Conservation (phyloP, 2,797 vertebrate species). For the Columba guinea region DNA sequence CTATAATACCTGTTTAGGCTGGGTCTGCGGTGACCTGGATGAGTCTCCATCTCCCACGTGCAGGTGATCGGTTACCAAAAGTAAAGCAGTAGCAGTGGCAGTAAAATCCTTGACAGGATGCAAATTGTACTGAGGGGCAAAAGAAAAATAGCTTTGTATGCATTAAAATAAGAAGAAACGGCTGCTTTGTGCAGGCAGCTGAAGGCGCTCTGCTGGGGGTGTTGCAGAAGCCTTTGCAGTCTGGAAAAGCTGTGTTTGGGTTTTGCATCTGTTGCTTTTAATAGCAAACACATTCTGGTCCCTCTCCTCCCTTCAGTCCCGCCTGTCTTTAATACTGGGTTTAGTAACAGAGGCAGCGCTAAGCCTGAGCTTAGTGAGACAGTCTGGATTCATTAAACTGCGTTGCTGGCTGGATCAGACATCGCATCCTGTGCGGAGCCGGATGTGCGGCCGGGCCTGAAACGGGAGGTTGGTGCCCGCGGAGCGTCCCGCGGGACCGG, state of each 20-base stretch:
- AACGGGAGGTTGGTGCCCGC: too few species aligned
- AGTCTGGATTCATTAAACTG: not conserved
- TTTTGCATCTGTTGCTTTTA: slow-evolving; percentile 36
- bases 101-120: slow-evolving; percentile 20
- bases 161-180: not conserved
- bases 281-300: not conserved
- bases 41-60: not conserved
- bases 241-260: slow-evolving; percentile 24
- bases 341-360: not conserved
- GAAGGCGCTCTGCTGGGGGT: not conserved
- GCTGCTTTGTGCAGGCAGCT: not conserved
- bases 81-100: not conserved
- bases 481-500: too few species aligned
- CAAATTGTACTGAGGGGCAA: not conserved
- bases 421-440: not conserved
- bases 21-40: not conserved
- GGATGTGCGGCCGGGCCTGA: too few species aligned
- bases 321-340: not conserved
- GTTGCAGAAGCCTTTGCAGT: not conserved
- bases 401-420: not conserved
- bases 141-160: slow-evolving; percentile 26
- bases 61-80: not conserved
- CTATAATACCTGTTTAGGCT: not conserved
- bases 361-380: not conserved
- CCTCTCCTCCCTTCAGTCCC: not conserved